Evolutionary conservation across 2,113 vertebrate genomes (phyloP), one percentile per base, ranked within the genome.

Genomic region (Poecile atricapillus): DNA sequence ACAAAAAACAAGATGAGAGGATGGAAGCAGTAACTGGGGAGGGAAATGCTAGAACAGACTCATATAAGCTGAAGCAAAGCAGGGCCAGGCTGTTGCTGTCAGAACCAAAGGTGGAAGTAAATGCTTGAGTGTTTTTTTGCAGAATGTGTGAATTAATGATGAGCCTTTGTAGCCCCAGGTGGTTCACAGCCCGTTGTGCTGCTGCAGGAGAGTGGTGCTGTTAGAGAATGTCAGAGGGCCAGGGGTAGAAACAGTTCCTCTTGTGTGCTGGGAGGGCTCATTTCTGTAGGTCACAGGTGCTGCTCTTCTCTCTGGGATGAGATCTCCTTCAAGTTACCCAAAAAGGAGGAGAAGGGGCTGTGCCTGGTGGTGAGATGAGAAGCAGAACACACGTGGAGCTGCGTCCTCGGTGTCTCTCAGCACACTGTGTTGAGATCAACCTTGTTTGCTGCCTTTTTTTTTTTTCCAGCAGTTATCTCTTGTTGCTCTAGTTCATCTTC

Each of bases 351-450:
- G 50, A 43, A 39, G 10, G 19, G 35, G 27, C 16, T 12, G 27
- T 59, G 68, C 35, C 33, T 78, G 55, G 15, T 78, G 41, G 2
- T 68, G 83, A 78, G 52, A 9, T 43, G 59, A 41, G 67, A 25
- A 35, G 55, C 23, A 22, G 23, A 19, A 7, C 37, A 21, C 17
- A 15, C 0, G 0, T 44, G 39, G 39, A 39, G 59, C 49, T 5
- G 4, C 46, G 55, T 87, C n/a, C 76, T 86, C 2, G 2, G 10
- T 69, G 24, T 65, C 7, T 83, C 82, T 65, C 46, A 49, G 3
- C 43, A 25, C 31, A 19, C 17, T 0, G 0, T 18, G 25, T n/a
- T 44, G 22, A 91, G 43, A 16, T 44, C 14, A 4, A 6, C 35
- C 63, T 69, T 7, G 3, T 43, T 13, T 60, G 30, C 43, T 69